Evolutionary conservation across 2,113 vertebrate species (phyloP).

Genomic region (Turdus rufiventris): DNA sequence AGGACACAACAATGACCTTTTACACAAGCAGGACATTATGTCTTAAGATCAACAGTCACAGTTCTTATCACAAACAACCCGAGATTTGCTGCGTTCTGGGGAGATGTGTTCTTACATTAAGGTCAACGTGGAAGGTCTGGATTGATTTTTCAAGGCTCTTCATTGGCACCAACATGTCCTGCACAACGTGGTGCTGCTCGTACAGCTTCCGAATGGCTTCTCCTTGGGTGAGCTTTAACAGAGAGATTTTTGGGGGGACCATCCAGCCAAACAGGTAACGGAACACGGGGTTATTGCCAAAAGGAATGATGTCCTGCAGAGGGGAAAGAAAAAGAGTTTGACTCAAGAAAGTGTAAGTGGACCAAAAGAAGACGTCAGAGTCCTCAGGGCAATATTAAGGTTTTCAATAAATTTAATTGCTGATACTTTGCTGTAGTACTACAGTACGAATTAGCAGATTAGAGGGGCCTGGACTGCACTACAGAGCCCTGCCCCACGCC

Average conservation of each 20-base stretch:
- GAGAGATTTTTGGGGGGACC: conserved; percentile 97
- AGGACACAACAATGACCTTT: not conserved
- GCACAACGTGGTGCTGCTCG: conserved; percentile 94
- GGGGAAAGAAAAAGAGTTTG: not conserved
- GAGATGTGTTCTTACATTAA: conserved; percentile 74
- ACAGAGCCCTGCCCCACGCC: not conserved
- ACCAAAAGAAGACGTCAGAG: not conserved
- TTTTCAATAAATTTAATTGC: not conserved
- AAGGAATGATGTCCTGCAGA: conserved; percentile 95
- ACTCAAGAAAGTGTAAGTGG: not conserved
- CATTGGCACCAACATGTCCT: conserved; percentile 97
- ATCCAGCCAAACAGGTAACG: conserved; percentile 96
- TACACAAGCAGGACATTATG: not conserved
- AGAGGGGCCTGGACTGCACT: not conserved
- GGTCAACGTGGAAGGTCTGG: conserved; percentile 84
- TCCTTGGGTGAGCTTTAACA: conserved; percentile 96
- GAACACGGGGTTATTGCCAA: conserved; percentile 91
- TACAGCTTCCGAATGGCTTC: conserved; percentile 92
- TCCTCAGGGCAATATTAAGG: not conserved
- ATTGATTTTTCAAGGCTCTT: conserved; percentile 84
- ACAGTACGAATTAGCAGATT: not conserved
- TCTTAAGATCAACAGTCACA: not conserved
- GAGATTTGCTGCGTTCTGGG: rapidly evolving
- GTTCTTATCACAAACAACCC: not conserved
- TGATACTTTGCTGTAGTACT: not conserved